Evolutionary conservation across 2,113 vertebrate genomes (phyloP), one percentile per base, ranked within the genome.

Genomic region (Gadus chalcogrammus): DNA sequence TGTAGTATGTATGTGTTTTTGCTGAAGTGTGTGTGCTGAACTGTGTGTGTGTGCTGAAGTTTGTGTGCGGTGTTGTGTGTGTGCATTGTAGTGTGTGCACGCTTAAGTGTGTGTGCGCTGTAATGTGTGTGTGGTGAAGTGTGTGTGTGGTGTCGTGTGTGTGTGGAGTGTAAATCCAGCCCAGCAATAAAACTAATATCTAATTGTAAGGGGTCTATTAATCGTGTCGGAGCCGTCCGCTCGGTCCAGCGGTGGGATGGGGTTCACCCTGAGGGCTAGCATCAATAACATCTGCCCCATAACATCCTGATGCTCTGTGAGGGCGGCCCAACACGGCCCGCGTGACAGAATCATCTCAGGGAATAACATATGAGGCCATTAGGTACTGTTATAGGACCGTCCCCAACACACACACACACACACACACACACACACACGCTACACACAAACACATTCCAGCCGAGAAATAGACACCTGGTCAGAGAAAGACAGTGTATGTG

Each of bases 281-380:
- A 87, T 88, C 70, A 79, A 83, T 85, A 84, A 80, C 75, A 74
- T 18, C 68, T 80, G 42, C 73, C 55, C 68, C 68, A 71, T 79
- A 56, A 65, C 67, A 60, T 27, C 65, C 71, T 17, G 59, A 77
- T 48, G 67, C 53, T 69, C 38, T 65, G 69, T 18, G 38, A 80
- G 71, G 22, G 71, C 56, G 42, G n/a, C 38, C 11, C 64, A 52
- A 24, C 7, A 2, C 42, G 12, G 8, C 42, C 12, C 7, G 8
- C 64, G 35, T 70, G 78, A 80, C 79, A 82, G 75, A 24, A 77
- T 82, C 77, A 78, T 81, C 76, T 69, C 59, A 67, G 70, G 70
- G 78, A 67, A 69, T 79, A 80, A 84, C 78, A 61, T 77, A 84
- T 67, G 76, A 77, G 60, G 65, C 80, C 75, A 84, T 84, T 74